A percentile compares a stretch with the other conserved stretches of the same genome.
These are phyloP conservation scores for Incurvaria masculella DNA, from an alignment of 2,888 invertebrate genomes.

Conservation along the genomic window DNA sequence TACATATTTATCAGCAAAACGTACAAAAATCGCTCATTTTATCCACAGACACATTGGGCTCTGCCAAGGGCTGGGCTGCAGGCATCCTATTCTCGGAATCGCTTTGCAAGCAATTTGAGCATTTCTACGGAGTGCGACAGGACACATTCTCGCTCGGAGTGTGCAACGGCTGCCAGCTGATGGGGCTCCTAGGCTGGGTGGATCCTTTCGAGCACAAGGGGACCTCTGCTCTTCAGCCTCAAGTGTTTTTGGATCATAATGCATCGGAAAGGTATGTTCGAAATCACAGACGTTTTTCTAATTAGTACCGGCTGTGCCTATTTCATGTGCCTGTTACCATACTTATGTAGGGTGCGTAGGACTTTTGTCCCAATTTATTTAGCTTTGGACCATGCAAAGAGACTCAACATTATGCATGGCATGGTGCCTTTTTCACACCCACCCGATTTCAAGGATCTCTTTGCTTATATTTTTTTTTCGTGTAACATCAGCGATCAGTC, in stretches of 20 bases:
- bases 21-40: too few relatives aligned
- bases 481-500: too few relatives aligned
- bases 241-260: slow-evolving; percentile 80
- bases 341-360: too few relatives aligned
- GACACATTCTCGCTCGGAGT: slow-evolving; percentile 96
- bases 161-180: slow-evolving; percentile 98
- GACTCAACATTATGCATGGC: too few relatives aligned
- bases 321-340: neutral
- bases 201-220: slow-evolving; percentile 42
- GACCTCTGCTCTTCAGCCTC: slow-evolving; percentile 28
- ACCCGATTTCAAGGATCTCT: too few relatives aligned
- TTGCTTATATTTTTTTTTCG: too few relatives aligned
- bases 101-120: slow-evolving; percentile 71
- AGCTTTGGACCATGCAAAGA: too few relatives aligned
- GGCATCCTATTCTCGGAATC: slow-evolving; percentile 78
- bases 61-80: slow-evolving; percentile 98
- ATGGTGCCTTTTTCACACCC: too few relatives aligned
- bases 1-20: too few relatives aligned
- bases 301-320: neutral
- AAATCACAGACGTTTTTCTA: too few relatives aligned
- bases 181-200: slow-evolving; percentile 92
- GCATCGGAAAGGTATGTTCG: slow-evolving; percentile 82
- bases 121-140: slow-evolving; percentile 64
- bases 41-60: slow-evolving; percentile 87
- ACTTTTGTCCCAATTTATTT: too few relatives aligned